Evolutionary conservation across 2,797 vertebrate genomes (phyloP), one percentile per base, ranked within the genome.

Genomic region (Rhyacichthys aspro): DNA sequence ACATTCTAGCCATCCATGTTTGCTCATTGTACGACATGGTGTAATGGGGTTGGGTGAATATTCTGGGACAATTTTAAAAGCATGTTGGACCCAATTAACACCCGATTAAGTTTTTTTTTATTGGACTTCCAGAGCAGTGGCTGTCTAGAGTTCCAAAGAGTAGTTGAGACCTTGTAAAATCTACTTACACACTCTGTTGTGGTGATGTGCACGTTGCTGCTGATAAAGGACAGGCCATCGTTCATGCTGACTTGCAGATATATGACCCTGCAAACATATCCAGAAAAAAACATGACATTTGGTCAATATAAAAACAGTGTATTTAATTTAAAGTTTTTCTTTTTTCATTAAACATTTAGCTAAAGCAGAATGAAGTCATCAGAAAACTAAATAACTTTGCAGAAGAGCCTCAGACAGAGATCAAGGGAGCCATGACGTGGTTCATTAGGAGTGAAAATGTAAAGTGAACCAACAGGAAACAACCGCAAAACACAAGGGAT

Each of bases 231-330:
- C 74, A 93, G 78, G n/a, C 96, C 96, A 0, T 93, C 94, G 43
- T 96, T 96, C 94, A 98, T 95, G 91, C 96, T 98, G 79, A 96
- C 94, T 87, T 98, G 94, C 34, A 96, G 88, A 72, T 92, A 95
- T 76, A 98, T 90, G 74, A 93, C 91, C 91, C 96, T 98, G 79
- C 82, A 90, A 90, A 70, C 59, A 59, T 33, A 83, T 0, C 62
- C 17, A 70, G n/a, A 70, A 1, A 60, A 9, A 63, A 33, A 43
- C 10, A 23, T 57, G 15, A 37, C n/a, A 6, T 63, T 9, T 43
- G 17, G 1, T 62, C 45, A n/a, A 11, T 48, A 15, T 48, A 23
- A 28, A 34, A 8, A 33, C 8, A 2, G 19, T 39, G 57, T 36
- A 57, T 72, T 74, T 23, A 49, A 46, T 63, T 60, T 62, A 36